phyloP scores from a whole-genome alignment of 2,797 vertebrate genomes.

The Schizothorax lantsangensis region DNA sequence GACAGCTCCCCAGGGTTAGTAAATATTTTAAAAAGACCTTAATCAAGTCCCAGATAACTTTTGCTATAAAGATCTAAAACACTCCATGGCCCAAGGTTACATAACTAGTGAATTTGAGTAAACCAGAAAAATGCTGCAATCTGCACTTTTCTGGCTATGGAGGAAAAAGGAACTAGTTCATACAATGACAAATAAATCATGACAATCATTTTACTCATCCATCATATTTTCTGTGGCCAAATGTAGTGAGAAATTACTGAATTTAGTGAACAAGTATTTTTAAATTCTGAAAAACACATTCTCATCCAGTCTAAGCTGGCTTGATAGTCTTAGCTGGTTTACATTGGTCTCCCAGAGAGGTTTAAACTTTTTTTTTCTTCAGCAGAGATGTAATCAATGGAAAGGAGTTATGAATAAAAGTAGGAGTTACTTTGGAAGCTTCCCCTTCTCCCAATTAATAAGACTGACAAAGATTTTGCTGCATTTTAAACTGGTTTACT shows the following conservation, averaged over 20 bases:
- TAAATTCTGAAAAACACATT: not conserved
- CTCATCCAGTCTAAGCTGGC: not conserved
- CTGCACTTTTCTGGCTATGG: not conserved
- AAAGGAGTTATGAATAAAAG: not conserved
- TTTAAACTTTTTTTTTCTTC: not conserved
- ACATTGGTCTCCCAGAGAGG: not conserved
- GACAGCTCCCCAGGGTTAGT: not conserved
- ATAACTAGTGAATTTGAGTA: not conserved
- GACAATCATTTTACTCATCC: not conserved
- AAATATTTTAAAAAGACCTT: not conserved
- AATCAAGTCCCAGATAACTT: not conserved
- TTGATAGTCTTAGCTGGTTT: not conserved
- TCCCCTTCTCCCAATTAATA: not conserved
- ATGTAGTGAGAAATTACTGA: not conserved
- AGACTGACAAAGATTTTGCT: not conserved
- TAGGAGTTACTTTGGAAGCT: not conserved
- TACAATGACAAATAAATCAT: not conserved
- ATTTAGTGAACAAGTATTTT: not conserved
- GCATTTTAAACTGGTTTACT: not conserved
- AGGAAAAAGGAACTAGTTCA: not conserved
- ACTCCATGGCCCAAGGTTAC: not conserved
- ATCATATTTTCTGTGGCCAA: not conserved
- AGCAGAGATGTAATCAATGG: not conserved
- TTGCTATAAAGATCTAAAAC: not conserved
- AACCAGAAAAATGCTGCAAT: not conserved